Evolutionary conservation across 1,140 invertebrate genomes (phyloP).

Genomic region (Tenebrio molitor): DNA sequence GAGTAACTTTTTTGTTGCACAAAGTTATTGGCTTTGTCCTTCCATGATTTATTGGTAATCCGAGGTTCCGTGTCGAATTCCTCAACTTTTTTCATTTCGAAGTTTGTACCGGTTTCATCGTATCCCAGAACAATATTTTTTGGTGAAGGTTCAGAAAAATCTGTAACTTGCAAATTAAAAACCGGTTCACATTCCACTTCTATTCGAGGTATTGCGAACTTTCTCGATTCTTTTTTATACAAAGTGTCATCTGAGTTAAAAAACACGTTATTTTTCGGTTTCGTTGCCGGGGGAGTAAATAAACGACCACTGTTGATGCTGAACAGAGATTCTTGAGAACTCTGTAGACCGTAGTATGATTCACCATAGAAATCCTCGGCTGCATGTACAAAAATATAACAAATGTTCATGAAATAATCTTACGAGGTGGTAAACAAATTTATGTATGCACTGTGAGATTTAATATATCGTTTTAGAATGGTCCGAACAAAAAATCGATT

Average conservation of each 20-base stretch:
- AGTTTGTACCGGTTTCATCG: constrained; percentile 58
- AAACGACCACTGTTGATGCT: constrained; percentile 51
- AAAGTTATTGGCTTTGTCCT: constrained; percentile 57
- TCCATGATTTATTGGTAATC: constrained; percentile 48
- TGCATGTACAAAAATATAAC: constrained; percentile 61
- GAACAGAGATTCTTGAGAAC: constrained; percentile 62
- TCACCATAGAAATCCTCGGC: constrained; percentile 60
- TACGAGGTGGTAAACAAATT: too few relatives aligned
- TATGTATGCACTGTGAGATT: too few relatives aligned
- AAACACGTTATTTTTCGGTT: constrained; percentile 63
- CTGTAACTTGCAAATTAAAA: constrained; percentile 63
- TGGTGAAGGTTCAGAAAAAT: constrained; percentile 62
- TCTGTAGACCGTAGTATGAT: constrained; percentile 52
- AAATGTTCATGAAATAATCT: too few relatives aligned
- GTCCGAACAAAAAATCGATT: too few relatives aligned
- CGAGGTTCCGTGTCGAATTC: constrained; percentile 47
- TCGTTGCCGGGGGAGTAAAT: constrained; percentile 61
- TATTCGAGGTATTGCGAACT: constrained; percentile 62
- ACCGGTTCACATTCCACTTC: constrained; percentile 61
- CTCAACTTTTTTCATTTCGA: constrained; percentile 55
- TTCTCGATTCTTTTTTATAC: constrained; percentile 60
- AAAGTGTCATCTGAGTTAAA: constrained; percentile 64
- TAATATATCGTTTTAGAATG: too few relatives aligned
- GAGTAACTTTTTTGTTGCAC: constrained; percentile 61
- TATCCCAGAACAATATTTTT: constrained; percentile 61